Evolutionary conservation across 2,888 invertebrate genomes (phyloP), one percentile per base, ranked within the genome.

Genomic region (Formica aserva): DNA sequence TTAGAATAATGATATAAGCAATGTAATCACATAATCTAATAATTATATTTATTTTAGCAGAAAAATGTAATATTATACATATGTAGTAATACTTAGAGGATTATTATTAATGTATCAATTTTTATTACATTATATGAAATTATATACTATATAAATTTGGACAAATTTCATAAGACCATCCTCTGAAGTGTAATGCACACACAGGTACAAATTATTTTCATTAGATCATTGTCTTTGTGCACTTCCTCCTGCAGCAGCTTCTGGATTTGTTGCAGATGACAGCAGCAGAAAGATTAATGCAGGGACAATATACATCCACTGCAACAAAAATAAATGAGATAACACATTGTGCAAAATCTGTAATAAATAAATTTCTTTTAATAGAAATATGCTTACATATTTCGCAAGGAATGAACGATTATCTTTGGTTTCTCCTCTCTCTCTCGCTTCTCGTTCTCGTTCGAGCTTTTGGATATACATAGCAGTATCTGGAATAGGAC

Each of bases 281-380:
- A 99, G 96, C 94, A 99, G 96, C 91, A 99, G 97, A 92, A 99
- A 97, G 88, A 99, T 97, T 71, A 98, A 97, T 45, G 98, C 97
- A 6, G 99, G 99, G 65, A 99, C 97, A 91, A 99, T 98, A 95
- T 99, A 99, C 98, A 99, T 99, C 99, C 99, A 99, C 99, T 99
- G 96, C 89, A 97, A 97, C 95, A 91, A 87, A 93, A 93, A 93
- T 89, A 89, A 88, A 87, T 65, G 15, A 80, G 69, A 41, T 1
- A 32, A 45, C 15, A 4, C 3, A 8, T 78, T 35, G n/a, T 52
- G 38, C 38, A 15, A 65, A 67, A 81, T n/a, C 4, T 18, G 8
- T 52, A 45, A 38, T 35, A 18, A 38, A 62, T 11, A 65, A 41
- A 32, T n/a, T 18, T 62, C 5, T 5, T 45, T 26, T 9, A n/a